phyloP scores from a whole-genome alignment of 1,140 invertebrate genomes.

The Macrotrachela quadricornifera region DNA sequence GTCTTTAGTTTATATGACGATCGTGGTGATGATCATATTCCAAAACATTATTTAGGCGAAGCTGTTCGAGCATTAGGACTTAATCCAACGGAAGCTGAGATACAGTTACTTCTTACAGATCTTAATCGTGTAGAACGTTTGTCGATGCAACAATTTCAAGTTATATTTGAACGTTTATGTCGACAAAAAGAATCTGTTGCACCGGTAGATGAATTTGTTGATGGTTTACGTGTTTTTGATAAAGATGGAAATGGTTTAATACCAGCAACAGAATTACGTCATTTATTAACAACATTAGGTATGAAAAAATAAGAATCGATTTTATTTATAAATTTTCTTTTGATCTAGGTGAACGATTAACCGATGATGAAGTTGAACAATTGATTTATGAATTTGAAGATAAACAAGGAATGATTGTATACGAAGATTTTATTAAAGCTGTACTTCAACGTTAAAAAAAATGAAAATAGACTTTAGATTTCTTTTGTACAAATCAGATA shows the following conservation, averaged over 20 bases:
- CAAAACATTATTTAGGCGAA: constrained; percentile 82
- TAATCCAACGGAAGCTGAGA: constrained; percentile 92
- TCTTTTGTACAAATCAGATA: too few relatives aligned
- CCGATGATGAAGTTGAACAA: constrained; percentile 69
- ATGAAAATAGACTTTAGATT: too few relatives aligned
- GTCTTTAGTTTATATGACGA: constrained; percentile 80
- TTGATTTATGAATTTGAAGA: constrained; percentile 84
- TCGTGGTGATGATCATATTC: constrained; percentile 85
- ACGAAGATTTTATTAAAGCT: constrained; percentile 41
- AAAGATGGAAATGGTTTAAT: constrained; percentile 85
- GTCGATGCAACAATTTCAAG: constrained; percentile 92
- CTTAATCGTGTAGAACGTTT: constrained; percentile 65
- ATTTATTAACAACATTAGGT: constrained; percentile 82
- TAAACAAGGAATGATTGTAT: constrained; percentile 93
- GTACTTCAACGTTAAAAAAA: too few relatives aligned
- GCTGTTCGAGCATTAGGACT: constrained; percentile 80
- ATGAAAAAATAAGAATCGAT: too few relatives aligned
- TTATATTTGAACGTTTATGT: constrained; percentile 58
- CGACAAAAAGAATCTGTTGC: constrained; percentile 20
- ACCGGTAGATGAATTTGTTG: constrained; percentile 24
- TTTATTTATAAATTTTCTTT: too few relatives aligned
- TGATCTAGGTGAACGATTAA: constrained; percentile 43
- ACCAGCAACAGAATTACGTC: constrained; percentile 81
- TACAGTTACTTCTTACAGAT: constrained; percentile 81
- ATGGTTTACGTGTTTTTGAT: constrained; percentile 50